A percentile compares a stretch with the other conserved stretches of the same genome.
These are phyloP conservation scores for Tenrec ecaudatus DNA, from an alignment of 2,113 vertebrate species.

Conservation along the genomic window DNA sequence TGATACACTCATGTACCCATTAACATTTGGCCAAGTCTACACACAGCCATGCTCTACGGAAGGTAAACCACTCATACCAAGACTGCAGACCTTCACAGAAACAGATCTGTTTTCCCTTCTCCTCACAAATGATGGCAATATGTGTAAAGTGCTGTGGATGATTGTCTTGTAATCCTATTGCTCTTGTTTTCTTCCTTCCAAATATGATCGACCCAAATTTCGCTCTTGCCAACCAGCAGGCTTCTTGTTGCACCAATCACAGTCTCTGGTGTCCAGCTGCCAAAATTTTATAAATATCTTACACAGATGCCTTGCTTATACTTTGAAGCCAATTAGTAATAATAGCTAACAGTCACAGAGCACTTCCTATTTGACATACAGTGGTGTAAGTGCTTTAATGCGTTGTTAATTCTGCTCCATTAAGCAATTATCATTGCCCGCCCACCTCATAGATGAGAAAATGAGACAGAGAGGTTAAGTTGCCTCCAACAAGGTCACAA, in stretches of 20 bases:
- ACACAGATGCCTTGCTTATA: background rate
- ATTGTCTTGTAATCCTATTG: background rate
- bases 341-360: background rate
- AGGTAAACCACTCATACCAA: too few species aligned
- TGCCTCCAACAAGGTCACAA: background rate
- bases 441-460: background rate
- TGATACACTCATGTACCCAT: fast-evolving
- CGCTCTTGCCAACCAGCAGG: too few species aligned
- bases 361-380: too few species aligned
- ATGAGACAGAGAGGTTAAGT: background rate
- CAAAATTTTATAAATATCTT: background rate
- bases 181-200: background rate
- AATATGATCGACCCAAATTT: background rate
- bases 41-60: too few species aligned
- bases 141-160: background rate
- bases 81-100: too few species aligned
- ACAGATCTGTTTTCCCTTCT: background rate
- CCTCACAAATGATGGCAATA: background rate
- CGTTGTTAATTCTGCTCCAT: background rate
- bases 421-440: background rate
- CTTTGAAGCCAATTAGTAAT: background rate
- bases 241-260: background rate
- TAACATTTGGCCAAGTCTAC: background rate
- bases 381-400: background rate
- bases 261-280: background rate